Conservation (phyloP, 1,140 invertebrate species). For the Platorchestia sp. region DNA sequence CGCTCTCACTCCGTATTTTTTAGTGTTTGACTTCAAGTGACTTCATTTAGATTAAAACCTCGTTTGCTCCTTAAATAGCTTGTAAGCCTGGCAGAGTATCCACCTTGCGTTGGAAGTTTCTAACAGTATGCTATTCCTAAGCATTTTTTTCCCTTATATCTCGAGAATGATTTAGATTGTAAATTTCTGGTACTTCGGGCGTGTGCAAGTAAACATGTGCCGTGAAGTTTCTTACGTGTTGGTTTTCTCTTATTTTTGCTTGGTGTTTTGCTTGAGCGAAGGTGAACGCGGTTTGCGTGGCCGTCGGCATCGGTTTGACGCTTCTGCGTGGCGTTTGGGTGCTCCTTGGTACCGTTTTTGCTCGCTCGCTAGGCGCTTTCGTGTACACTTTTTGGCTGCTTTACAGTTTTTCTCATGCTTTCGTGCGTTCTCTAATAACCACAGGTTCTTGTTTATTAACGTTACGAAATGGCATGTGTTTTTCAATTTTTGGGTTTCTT, state of each 20-base stretch:
- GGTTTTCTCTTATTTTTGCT: not conserved
- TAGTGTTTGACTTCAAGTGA: not conserved
- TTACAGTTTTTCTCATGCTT: not conserved
- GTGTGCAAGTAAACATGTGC: not conserved
- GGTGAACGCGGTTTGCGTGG: not conserved
- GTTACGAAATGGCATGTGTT: not conserved
- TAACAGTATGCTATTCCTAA: not conserved
- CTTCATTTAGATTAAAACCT: not conserved
- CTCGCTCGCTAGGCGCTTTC: not conserved
- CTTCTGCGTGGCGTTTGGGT: not conserved
- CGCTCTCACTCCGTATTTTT: not conserved
- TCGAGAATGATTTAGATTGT: not conserved
- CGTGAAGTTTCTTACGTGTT: not conserved
- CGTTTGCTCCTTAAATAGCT: not conserved
- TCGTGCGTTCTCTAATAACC: not conserved
- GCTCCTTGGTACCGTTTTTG: not conserved
- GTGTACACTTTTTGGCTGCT: not conserved
- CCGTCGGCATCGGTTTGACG: not conserved
- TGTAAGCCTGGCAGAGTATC: not conserved
- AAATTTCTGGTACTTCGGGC: not conserved
- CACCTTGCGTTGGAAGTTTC: not conserved
- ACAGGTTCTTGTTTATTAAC: not conserved
- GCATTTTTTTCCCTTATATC: not conserved
- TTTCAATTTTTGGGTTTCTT: not conserved
- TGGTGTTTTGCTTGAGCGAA: not conserved